Percentiles rank a stretch among this genome's conserved stretches.
Evolutionary conservation across 2,113 vertebrate species (phyloP).

Genomic region (Psilopogon haemacephalus): DNA sequence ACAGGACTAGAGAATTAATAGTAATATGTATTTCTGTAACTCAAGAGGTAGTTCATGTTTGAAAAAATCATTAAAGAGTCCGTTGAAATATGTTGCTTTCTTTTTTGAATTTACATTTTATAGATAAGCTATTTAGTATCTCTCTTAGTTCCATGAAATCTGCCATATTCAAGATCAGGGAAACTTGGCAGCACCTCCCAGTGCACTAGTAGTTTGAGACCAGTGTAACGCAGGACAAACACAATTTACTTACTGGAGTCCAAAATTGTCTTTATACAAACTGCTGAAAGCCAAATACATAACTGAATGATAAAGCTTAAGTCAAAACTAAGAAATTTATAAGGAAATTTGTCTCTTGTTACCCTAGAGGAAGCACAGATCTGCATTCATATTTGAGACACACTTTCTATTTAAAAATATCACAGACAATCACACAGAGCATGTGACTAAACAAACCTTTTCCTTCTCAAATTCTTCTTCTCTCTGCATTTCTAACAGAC

Average conservation of each 20-base stretch:
- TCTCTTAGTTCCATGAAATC: not conserved
- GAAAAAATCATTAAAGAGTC: not conserved
- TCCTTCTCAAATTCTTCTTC: not conserved
- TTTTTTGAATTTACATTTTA: not conserved
- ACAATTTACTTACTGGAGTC: not conserved
- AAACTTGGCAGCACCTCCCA: not conserved
- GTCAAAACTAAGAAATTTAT: not conserved
- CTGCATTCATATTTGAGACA: not conserved
- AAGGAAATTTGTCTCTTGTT: not conserved
- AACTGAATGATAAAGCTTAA: not conserved
- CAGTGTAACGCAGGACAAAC: fast-evolving
- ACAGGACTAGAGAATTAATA: not conserved
- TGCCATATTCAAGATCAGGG: not conserved
- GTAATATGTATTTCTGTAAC: not conserved
- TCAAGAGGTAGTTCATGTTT: not conserved
- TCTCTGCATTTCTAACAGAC: not conserved
- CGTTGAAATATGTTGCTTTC: not conserved
- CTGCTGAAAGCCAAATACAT: not conserved
- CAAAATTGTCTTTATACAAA: not conserved
- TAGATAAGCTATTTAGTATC: not conserved
- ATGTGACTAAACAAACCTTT: not conserved
- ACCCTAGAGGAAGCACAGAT: not conserved
- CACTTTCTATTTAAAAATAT: not conserved
- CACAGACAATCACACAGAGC: fast-evolving
- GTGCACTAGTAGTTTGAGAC: not conserved